Conservation (phyloP, 1,140 invertebrate genomes). For the Limonius californicus region DNA sequence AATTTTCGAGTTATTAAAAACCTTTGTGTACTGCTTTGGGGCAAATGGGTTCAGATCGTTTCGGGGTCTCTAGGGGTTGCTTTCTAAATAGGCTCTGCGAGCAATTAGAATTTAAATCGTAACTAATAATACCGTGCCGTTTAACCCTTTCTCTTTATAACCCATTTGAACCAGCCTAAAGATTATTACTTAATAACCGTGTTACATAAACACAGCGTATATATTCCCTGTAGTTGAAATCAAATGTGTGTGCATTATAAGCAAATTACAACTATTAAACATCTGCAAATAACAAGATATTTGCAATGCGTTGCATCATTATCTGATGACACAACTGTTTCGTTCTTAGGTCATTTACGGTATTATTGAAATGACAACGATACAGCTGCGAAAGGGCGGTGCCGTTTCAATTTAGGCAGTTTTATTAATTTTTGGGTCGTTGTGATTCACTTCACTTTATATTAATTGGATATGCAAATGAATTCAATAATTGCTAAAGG, state of each 20-base stretch:
- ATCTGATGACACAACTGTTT: background rate
- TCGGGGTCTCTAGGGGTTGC: background rate
- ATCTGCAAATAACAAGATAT: no score
- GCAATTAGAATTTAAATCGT: conserved; percentile 9
- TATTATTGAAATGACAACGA: background rate
- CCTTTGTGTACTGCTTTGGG: background rate
- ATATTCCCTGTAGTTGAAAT: no score
- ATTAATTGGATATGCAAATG: background rate
- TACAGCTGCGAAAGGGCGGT: background rate
- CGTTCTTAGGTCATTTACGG: background rate
- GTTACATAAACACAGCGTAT: background rate
- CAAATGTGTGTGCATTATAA: background rate
- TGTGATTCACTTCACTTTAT: background rate
- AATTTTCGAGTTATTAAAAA: background rate
- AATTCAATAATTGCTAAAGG: background rate
- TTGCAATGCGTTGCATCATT: background rate
- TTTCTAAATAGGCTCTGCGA: conserved; percentile 13
- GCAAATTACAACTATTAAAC: background rate
- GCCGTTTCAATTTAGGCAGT: background rate
- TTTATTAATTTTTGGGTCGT: background rate
- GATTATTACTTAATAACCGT: background rate
- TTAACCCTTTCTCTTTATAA: conserved; percentile 10
- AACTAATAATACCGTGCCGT: conserved; percentile 7
- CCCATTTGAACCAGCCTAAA: background rate
- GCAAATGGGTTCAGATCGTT: background rate